Evolutionary conservation across 2,797 vertebrate genomes (phyloP), one percentile per base, ranked within the genome.

Genomic region (Spheniscus humboldti): DNA sequence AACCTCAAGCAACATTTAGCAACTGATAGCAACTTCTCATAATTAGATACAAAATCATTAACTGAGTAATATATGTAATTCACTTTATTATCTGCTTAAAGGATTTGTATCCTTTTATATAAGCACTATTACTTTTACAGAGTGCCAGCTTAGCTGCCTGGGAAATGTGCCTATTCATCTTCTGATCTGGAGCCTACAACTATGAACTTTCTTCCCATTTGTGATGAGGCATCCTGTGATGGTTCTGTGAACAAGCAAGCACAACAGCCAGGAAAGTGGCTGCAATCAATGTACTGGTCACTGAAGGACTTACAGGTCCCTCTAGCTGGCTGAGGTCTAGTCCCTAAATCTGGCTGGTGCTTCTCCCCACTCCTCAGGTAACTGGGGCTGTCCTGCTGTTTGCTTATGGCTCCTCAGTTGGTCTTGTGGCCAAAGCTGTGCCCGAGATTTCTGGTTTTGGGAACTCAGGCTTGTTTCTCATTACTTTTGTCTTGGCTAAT

Each of bases 11-110:
- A 76, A 41, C 7, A 5, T 78, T 81, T 53, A 95, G 66, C 59
- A 92, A 72, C 50, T 22, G 52, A 56, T 74, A 69, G 59, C 52
- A 92, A 67, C 56, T 59, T 59, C 85, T 92, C 50, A 55, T 90
- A 92, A 95, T 92, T 94, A 91, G 84, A 72, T 41, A 69, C 39
- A 84, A 93, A 95, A 75, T 81, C 79, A 88, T 86, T 90, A 92
- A 93, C 69, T 78, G 68, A 77, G 68, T 77, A 95, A 90, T 95
- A 41, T 60, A 76, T 87, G 57, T 74, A 90, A 88, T 95, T 81
- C 48, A 64, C 80, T 95, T 94, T 69, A 88, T 95, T 94, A 86
- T 86, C 76, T 83, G 19, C 80, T 91, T 94, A 86, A 91, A 81
- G 64, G 31, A 83, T 95, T 88, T 92, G 18, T 88, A 48, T 74